A percentile compares a stretch with the other conserved stretches of the same genome.
These are phyloP conservation scores for Australoheros scitulus DNA, from an alignment of 2,113 vertebrate genomes.

Conservation along the genomic window DNA sequence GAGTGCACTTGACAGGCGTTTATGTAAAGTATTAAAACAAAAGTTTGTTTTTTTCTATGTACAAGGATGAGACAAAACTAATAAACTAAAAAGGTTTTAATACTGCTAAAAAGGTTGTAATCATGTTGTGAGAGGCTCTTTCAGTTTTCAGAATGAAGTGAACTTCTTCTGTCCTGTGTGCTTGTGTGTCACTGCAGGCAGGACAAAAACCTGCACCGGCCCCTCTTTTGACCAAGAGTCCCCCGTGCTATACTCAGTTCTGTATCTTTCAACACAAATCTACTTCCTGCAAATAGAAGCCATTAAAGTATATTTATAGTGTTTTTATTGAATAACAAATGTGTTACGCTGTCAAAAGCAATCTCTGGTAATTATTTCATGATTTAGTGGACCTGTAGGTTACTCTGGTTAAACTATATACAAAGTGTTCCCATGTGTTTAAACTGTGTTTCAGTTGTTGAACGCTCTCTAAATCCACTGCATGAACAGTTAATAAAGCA, in stretches of 20 bases:
- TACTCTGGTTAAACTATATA: neutral
- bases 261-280: neutral
- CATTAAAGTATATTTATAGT: neutral
- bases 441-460: neutral
- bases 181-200: no score
- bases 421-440: neutral
- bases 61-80: neutral
- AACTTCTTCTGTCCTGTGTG: neutral
- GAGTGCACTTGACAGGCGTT: neutral
- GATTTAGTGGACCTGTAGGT: neutral
- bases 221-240: neutral
- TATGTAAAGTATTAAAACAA: neutral
- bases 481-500: constrained; percentile 12
- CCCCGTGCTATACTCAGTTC: neutral
- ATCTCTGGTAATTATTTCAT: neutral
- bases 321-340: neutral
- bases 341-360: neutral
- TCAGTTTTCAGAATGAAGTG: constrained; percentile 19
- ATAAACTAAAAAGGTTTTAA: neutral
- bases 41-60: neutral
- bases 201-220: neutral
- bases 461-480: neutral
- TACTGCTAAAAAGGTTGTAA: neutral
- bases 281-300: neutral
- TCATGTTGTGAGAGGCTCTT: constrained; percentile 9